These are phyloP conservation scores for Diadophis punctatus DNA, from an alignment of 2,113 vertebrate genomes.

Conservation along the genomic window DNA sequence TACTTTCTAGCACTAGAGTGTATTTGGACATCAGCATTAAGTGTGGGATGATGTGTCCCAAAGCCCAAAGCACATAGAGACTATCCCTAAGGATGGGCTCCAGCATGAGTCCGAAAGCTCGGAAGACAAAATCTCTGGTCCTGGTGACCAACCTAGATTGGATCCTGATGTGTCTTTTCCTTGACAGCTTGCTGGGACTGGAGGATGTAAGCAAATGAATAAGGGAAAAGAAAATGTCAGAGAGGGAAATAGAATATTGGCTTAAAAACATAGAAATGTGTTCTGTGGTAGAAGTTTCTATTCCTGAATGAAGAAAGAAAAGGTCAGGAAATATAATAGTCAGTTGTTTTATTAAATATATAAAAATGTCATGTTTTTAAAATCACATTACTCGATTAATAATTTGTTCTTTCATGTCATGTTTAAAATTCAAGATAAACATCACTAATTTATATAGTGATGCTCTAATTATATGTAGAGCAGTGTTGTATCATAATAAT, in stretches of 20 bases:
- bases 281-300: background rate
- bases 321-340: background rate
- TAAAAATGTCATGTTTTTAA: background rate
- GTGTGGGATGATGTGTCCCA: background rate
- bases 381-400: constrained; percentile 4
- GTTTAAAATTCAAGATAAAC: constrained; percentile 3
- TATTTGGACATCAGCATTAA: background rate
- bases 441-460: background rate
- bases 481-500: constrained; percentile 12
- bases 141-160: background rate
- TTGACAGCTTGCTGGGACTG: background rate
- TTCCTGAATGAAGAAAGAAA: background rate
- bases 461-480: background rate
- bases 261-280: background rate
- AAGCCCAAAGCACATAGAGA: background rate
- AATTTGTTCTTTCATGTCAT: constrained; percentile 6
- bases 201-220: background rate
- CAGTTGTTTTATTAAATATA: background rate
- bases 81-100: background rate
- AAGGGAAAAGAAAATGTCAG: background rate
- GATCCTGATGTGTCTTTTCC: background rate
- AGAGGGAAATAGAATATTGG: background rate
- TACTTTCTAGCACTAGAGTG: background rate
- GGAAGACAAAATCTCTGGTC: background rate
- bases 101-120: background rate